Percentiles rank a stretch among this genome's conserved stretches.
Evolutionary conservation across 1,140 invertebrate genomes (phyloP).

Genomic region (Habropoda laboriosa): DNA sequence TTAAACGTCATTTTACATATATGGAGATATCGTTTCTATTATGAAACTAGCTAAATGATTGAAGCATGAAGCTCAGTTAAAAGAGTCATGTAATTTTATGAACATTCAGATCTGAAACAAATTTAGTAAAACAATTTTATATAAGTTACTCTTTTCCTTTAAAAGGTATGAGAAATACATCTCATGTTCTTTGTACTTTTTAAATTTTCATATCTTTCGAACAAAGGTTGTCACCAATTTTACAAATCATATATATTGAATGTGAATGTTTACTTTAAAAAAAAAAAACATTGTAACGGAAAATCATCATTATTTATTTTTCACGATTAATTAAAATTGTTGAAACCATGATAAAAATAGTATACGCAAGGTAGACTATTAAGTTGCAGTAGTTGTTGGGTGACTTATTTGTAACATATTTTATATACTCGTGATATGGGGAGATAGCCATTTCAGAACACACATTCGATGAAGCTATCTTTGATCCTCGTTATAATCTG

Average conservation of each 20-base stretch:
- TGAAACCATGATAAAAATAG: not conserved
- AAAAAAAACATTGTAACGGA: not conserved
- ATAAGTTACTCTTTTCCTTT: not conserved
- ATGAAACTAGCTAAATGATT: slow-evolving; percentile 1
- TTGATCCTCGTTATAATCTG: not conserved
- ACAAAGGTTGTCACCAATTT: not conserved
- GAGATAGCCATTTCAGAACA: not conserved
- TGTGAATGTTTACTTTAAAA: slow-evolving; percentile 3
- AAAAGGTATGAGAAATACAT: not conserved
- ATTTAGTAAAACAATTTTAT: not conserved
- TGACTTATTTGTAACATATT: slow-evolving; percentile 16
- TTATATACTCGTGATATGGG: not conserved
- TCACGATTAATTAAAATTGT: slow-evolving; percentile 6
- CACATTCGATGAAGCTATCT: not conserved
- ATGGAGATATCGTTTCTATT: slow-evolving; percentile 31
- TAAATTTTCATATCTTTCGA: slow-evolving; percentile 1
- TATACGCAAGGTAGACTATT: not conserved
- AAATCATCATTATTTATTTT: slow-evolving; percentile 30
- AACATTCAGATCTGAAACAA: slow-evolving; percentile 27
- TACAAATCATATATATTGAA: not conserved
- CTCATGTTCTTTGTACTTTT: not conserved
- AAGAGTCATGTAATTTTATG: not conserved
- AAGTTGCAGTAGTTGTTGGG: not conserved
- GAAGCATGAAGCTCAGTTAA: slow-evolving; percentile 5
- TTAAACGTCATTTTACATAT: slow-evolving; percentile 17